Evolutionary conservation across 2,797 vertebrate genomes (phyloP).

Genomic region (Helostoma temminkii): DNA sequence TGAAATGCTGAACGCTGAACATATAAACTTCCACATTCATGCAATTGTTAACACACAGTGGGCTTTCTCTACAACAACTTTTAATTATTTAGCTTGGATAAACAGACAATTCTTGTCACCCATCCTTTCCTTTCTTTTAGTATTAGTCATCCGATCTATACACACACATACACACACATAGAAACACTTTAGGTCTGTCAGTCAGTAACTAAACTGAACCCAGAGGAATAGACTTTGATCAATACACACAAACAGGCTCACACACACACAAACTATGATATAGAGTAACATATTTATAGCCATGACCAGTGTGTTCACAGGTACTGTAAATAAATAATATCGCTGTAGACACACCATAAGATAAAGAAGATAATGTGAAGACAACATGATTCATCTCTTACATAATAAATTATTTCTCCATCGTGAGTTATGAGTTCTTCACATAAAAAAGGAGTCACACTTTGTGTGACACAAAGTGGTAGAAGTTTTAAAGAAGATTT

Average conservation of each 20-base stretch:
- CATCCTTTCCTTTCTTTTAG: neutral
- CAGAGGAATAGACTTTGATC: constrained; percentile 76
- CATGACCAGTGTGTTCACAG: constrained; percentile 41
- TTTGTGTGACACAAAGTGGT: constrained; percentile 11
- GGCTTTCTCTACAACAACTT: constrained; percentile 23
- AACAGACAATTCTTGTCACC: constrained; percentile 15
- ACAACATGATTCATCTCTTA: constrained; percentile 50
- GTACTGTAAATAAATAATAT: constrained; percentile 61
- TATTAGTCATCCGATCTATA: constrained; percentile 12
- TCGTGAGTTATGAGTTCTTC: too few relatives aligned
- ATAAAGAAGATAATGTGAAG: constrained; percentile 61
- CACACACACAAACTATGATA: constrained; percentile 13
- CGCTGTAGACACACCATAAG: constrained; percentile 29
- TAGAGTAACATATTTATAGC: constrained; percentile 54
- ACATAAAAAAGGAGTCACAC: too few relatives aligned
- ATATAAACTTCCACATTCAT: neutral
- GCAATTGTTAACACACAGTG: constrained; percentile 23
- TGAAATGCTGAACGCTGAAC: neutral
- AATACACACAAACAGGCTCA: constrained; percentile 41
- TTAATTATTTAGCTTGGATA: constrained; percentile 36
- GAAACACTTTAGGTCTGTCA: constrained; percentile 56
- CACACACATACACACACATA: constrained; percentile 20
- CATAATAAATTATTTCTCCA: constrained; percentile 68
- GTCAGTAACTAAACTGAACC: constrained; percentile 66
- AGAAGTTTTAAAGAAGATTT: constrained; percentile 54